These are phyloP conservation scores for Radopholus similis DNA, from an alignment of 1,140 invertebrate genomes.

Conservation along the genomic window DNA sequence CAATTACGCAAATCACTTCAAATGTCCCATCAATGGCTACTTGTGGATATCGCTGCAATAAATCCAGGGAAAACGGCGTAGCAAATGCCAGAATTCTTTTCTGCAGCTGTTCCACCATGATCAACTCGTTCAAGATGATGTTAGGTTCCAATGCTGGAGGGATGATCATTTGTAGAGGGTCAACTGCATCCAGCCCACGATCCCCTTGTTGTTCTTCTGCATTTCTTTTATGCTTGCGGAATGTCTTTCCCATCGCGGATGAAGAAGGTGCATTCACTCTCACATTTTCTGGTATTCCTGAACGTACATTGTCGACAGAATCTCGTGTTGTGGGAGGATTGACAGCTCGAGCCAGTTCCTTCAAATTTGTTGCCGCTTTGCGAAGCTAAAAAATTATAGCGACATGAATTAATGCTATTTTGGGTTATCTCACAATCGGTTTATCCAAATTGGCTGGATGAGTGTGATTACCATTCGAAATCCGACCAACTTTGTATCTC, in stretches of 20 bases:
- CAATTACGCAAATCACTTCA: not conserved
- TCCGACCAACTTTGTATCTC: not conserved
- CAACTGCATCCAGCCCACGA: not conserved
- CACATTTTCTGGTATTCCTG: not conserved
- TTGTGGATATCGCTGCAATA: not conserved
- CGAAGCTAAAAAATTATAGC: not conserved
- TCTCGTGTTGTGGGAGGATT: constrained; percentile 2
- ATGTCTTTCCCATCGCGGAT: not conserved
- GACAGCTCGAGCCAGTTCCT: not conserved
- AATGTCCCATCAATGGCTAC: constrained; percentile 6
- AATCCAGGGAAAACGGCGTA: not conserved
- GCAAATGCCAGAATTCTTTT: constrained; percentile 7
- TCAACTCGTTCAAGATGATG: not conserved
- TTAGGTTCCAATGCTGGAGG: not conserved
- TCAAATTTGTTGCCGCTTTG: not conserved
- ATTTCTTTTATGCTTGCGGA: not conserved
- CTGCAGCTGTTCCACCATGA: not conserved
- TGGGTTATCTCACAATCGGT: not conserved
- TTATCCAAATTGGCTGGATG: not conserved
- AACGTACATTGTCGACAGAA: not conserved
- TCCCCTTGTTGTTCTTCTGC: not conserved
- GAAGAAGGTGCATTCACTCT: not conserved
- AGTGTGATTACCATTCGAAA: not conserved
- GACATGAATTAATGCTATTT: not conserved
- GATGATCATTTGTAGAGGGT: constrained; percentile 5